A percentile compares a stretch with the other conserved stretches of the same genome.
Conservation (phyloP, 2,888 invertebrate species). For the Oscheius onirici region DNA sequence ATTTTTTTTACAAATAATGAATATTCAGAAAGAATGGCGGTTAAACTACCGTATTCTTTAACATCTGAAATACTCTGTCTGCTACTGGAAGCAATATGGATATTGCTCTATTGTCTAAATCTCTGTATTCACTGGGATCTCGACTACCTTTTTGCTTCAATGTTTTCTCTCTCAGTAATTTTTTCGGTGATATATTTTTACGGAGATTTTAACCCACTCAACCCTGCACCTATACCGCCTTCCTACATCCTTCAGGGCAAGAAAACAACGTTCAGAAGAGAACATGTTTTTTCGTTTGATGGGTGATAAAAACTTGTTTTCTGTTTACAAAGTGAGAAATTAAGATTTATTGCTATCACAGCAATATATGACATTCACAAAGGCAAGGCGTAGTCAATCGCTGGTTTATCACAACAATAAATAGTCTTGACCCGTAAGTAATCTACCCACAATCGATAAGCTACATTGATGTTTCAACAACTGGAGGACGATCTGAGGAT, state of each 20-base stretch:
- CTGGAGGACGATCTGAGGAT: conserved; percentile 19
- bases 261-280: no score
- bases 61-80: not conserved
- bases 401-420: conserved; percentile 22
- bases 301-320: no score
- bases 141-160: no score
- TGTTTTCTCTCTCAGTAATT: no score
- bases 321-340: no score
- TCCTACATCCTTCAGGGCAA: no score
- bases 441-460: conserved; percentile 7
- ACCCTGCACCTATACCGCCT: no score
- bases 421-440: conserved; percentile 7
- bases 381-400: conserved; percentile 19
- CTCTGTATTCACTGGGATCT: no score
- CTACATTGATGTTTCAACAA: conserved; percentile 27
- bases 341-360: not conserved
- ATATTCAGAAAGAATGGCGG: not conserved
- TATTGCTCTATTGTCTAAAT: no score
- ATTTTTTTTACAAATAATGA: not conserved
- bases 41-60: not conserved
- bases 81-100: not conserved
- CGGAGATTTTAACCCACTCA: no score
- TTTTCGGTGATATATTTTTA: no score
- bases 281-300: no score
- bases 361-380: conserved; percentile 11